Conservation (phyloP, 2,113 vertebrate genomes). For the Xyliphius kryptos region DNA sequence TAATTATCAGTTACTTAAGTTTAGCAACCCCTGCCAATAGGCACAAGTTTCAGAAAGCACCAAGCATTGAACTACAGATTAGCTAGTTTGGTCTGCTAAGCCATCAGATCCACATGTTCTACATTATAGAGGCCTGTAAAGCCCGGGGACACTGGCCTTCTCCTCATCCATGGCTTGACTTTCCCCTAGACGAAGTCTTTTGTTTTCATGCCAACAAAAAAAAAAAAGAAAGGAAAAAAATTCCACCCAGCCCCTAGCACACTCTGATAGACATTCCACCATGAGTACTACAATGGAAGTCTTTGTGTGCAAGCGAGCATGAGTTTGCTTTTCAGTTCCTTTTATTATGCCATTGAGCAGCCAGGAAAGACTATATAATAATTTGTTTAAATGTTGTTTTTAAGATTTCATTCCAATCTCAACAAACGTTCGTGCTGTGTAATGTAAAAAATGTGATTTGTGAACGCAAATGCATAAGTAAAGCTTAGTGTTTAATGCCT, state of each 20-base stretch:
- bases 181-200: conserved; percentile 55
- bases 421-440: background rate
- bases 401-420: conserved; percentile 6
- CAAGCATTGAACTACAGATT: conserved; percentile 13
- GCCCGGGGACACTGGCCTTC: conserved; percentile 12
- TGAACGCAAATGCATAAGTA: background rate
- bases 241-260: conserved; percentile 54
- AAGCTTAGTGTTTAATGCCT: too few species aligned
- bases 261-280: conserved; percentile 56
- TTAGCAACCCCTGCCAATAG: background rate
- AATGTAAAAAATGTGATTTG: background rate
- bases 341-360: conserved; percentile 57
- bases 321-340: conserved; percentile 58
- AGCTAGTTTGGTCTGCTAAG: conserved; percentile 10
- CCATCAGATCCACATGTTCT: conserved; percentile 36
- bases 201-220: conserved; percentile 56
- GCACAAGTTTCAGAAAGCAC: background rate
- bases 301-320: conserved; percentile 53
- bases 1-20: background rate
- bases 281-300: conserved; percentile 54
- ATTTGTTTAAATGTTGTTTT: conserved; percentile 31
- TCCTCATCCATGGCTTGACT: conserved; percentile 24
- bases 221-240: conserved; percentile 36
- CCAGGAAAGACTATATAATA: conserved; percentile 51
- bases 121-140: conserved; percentile 26